Evolutionary conservation across 2,888 invertebrate species (phyloP).

Genomic region (Eustalomyia histrio): DNA sequence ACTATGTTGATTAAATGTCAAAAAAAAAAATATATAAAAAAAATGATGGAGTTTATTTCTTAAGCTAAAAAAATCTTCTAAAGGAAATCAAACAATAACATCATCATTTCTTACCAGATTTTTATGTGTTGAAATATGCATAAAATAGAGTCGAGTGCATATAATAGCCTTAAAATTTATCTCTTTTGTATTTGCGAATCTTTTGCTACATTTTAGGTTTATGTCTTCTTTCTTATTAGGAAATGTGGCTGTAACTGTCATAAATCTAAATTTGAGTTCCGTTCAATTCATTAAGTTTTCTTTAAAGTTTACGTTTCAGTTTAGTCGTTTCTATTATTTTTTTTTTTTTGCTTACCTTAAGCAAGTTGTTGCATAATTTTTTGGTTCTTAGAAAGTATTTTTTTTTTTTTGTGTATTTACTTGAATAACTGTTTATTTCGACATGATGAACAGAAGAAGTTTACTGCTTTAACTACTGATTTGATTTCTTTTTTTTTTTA

Average conservation of each 20-base stretch:
- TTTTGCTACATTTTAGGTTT: not conserved
- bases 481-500: slow-evolving; percentile 20
- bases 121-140: slow-evolving; percentile 7
- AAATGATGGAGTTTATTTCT: not conserved
- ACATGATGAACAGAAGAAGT: not conserved
- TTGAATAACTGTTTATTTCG: slow-evolving; percentile 32
- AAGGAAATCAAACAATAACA: slow-evolving; percentile 15
- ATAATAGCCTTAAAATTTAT: slow-evolving; percentile 56
- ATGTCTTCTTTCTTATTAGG: not conserved
- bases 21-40: slow-evolving; percentile 19
- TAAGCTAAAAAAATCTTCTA: not conserved
- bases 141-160: slow-evolving; percentile 45
- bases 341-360: not conserved
- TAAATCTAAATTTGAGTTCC: slow-evolving; percentile 66
- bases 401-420: slow-evolving; percentile 17
- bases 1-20: slow-evolving; percentile 60
- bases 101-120: slow-evolving; percentile 44
- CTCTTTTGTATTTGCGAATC: not conserved
- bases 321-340: not conserved
- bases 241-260: slow-evolving; percentile 48
- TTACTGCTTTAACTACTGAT: not conserved
- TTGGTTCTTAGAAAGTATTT: not conserved
- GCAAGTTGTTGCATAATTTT: not conserved
- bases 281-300: slow-evolving; percentile 63
- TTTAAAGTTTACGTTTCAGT: slow-evolving; percentile 52